Base-by-base conservation (phyloP, 2,113 vertebrate species). In the Mastomys natalensis region DNA sequence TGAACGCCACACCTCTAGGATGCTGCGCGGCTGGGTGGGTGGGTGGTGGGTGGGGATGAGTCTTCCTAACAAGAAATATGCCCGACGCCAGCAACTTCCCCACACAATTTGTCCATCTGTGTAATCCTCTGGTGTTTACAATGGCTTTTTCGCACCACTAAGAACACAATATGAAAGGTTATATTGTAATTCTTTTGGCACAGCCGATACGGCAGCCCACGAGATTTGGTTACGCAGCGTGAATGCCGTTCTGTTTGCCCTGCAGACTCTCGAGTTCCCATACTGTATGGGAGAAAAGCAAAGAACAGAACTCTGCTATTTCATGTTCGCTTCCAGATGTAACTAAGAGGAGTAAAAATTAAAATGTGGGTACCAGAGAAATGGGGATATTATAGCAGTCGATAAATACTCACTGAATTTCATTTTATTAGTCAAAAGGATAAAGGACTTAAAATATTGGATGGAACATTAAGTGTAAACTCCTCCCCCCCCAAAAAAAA, bases 141-240 rank as follows among this genome's bases (percentile, higher is more conserved):
- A 55, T 34, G 88, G 89, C n/a, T 93, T 94, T 93, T 13, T 87
- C 21, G 80, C 64, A 64, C 51, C 21, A 55, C 82, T 48, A 43
- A 92, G 96, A 98, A 89, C 26, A 84, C 51, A 17, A 60, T 48
- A 70, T 85, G 55, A 95, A 94, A 88, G 78, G 85, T 76, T 72
- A 90, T 73, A 93, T 64, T 94, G 92, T 89, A 48, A 62, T 29
- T 70, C 74, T 34, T 80, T 93, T 93, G 64, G 89, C 85, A 90
- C 58, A n/a, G 43, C 74, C 89, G 91, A 87, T 74, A 89, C 88
- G 89, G 43, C 10, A 78, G 60, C 45, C 82, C 77, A n/a, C 40
- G 70, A 89, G 72, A 77, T 87, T 73, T 94, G 62, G 29, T 85
- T 72, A 87, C 94, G n/a, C 16, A 94, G 84, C 4, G 5, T 85